Evolutionary conservation across 2,797 vertebrate genomes (phyloP).

Genomic region (Cephalopachus bancanus): DNA sequence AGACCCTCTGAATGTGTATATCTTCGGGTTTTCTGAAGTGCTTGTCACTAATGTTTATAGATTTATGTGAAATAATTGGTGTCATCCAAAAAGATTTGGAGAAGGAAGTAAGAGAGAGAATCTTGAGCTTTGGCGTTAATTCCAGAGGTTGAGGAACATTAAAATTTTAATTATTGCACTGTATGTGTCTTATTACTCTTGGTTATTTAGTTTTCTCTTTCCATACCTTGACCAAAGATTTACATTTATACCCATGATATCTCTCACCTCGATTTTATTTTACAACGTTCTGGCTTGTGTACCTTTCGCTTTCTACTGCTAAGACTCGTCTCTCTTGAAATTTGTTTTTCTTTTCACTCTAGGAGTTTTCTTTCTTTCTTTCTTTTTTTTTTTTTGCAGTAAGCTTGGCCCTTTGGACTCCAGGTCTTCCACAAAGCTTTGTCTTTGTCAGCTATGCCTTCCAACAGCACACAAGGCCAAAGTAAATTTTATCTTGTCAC

Average conservation of each 20-base stretch:
- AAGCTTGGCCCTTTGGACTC: background rate
- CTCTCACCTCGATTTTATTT: conserved; percentile 43
- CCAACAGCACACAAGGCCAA: background rate
- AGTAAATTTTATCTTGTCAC: background rate
- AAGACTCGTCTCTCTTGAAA: conserved; percentile 25
- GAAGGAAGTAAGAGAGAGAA: background rate
- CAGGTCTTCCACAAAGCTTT: background rate
- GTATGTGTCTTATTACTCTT: background rate
- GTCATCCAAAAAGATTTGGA: conserved; percentile 21
- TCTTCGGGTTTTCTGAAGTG: conserved; percentile 55
- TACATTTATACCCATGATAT: background rate
- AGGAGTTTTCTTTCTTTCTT: background rate
- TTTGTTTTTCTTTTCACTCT: background rate
- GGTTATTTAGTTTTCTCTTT: conserved; percentile 47
- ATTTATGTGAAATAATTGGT: background rate
- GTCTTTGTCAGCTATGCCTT: background rate
- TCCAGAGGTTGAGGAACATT: background rate
- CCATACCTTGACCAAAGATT: conserved; percentile 30
- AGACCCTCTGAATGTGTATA: background rate
- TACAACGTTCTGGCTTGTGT: background rate
- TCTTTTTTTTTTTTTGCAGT: background rate
- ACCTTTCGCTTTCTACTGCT: conserved; percentile 4
- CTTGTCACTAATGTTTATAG: background rate
- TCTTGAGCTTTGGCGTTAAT: background rate
- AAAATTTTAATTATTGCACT: conserved; percentile 43